Base-by-base conservation (phyloP, 2,888 invertebrate genomes). In the Aleiodes leptofemur region DNA sequence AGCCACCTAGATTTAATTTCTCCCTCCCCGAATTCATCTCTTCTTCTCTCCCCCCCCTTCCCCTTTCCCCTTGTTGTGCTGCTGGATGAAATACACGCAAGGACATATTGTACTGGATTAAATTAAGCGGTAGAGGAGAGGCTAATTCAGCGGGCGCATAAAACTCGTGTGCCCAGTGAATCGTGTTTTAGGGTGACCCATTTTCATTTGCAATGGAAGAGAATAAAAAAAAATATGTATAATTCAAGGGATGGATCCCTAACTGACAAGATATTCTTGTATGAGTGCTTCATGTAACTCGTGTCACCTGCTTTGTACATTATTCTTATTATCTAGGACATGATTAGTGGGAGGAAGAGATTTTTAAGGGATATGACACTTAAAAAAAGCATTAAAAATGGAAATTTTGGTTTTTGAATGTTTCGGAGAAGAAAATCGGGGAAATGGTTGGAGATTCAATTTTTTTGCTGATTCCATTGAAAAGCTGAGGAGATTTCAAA, bases 31-130 rank as follows among this genome's bases (percentile, higher is more conserved):
- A 13, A 23, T 23, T 23, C 23, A 23, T 23, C 23, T 23, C 23
- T 23, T 23, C 1, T 2, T 23, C 23, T 23, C 23, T 23, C 2
- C 23, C 2, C 23, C 23, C 23, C 23, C 14, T 14, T 34, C 48
- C 1, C 43, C 43, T 8, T 43, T 3, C 0, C 38, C 43, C 34
- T 34, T 34, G 34, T 34, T 34, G 43, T 9, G 11, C 23, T 11
- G 11, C 43, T 43, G 43, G 43, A 7, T 43, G 9, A 11, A 43
- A 43, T 43, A 43, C 16, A 9, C 7, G 81, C 81, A 77, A 80
- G 82, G 82, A 85, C 89, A 88, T 87, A 89, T 88, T 87, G 86
- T 86, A 87, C 87, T 88, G 87, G 87, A 88, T 89, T 89, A 88
- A 89, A 87, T 88, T 87, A 87, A 88, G 83, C 87, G 81, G 79